Base-by-base conservation (phyloP, 2,797 vertebrate species). In the Ambastaia sidthimunki region DNA sequence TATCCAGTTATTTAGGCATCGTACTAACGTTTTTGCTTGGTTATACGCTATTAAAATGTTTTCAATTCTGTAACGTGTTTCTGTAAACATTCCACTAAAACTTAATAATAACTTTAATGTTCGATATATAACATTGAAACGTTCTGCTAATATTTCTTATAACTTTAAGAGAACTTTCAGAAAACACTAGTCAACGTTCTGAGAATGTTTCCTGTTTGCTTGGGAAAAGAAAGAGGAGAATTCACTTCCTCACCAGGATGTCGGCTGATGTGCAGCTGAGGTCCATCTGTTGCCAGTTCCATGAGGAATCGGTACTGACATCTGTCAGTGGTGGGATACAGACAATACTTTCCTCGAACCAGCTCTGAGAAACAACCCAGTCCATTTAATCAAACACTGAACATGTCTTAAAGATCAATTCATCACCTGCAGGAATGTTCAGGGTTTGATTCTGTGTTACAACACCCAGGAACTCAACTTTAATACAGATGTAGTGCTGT, bases 291-390 rank as follows among this genome's bases (percentile, higher is more conserved):
- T 71, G 82, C 83, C 31, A 88, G 84, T 77, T 85, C 87, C 66
- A 90, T 86, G 71, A 92, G 90, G 85, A 93, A 95, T 55, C 85
- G 88, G 78, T 92, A 90, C 76, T 90, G 89, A 81, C 93, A 95
- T 81, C 84, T 90, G 87, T 93, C 90, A 41, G 63, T 81, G 69
- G 87, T 87, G 76, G 91, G 87, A 87, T 92, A 94, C 86, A 92
- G 86, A 62, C 94, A 94, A 79, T 89, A 88, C 78, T 90, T 88
- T 65, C 88, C 86, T 13, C 82, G 87, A 57, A 85, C 18, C 69
- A 85, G 84, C 75, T 85, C 90, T 92, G 84, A 31, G 78, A 5
- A 74, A 67, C 52, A 82, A 21, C 71, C 50, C 62, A 23, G 23
- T 71, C 52, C 52, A 80, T 44, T 54, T 3, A 72, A 52, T 21